These are phyloP conservation scores for Ageneiosus marmoratus DNA, from an alignment of 2,113 vertebrate species.

Conservation along the genomic window DNA sequence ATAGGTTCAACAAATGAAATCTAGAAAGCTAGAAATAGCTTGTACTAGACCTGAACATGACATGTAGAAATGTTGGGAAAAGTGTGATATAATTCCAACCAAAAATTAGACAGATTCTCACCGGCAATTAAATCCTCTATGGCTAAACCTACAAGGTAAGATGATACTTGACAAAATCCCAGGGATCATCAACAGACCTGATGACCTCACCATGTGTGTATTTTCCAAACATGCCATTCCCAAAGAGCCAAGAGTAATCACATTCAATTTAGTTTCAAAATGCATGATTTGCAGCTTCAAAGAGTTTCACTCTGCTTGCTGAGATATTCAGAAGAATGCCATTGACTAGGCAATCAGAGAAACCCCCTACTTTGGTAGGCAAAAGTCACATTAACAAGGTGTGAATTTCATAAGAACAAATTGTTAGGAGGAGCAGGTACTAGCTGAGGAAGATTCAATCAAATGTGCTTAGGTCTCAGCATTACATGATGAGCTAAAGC, in stretches of 20 bases:
- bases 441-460: not conserved
- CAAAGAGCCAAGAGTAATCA: not conserved
- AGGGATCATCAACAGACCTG: not conserved
- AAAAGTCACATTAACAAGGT: not conserved
- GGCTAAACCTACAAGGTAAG: not conserved
- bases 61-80: not conserved
- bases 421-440: not conserved
- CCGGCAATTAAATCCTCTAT: not conserved
- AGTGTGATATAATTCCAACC: not conserved
- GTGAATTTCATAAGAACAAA: not conserved
- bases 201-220: not conserved
- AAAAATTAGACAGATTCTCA: not conserved
- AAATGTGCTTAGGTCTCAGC: not conserved
- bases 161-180: not conserved
- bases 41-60: not conserved
- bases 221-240: not conserved
- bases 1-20: not conserved
- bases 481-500: not conserved
- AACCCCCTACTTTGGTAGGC: not conserved
- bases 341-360: not conserved
- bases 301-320: not conserved
- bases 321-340: no score
- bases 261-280: not conserved
- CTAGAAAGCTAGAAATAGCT: not conserved
- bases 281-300: not conserved